Evolutionary conservation across 2,113 vertebrate species (phyloP).

Genomic region (Toxostoma redivivum): DNA sequence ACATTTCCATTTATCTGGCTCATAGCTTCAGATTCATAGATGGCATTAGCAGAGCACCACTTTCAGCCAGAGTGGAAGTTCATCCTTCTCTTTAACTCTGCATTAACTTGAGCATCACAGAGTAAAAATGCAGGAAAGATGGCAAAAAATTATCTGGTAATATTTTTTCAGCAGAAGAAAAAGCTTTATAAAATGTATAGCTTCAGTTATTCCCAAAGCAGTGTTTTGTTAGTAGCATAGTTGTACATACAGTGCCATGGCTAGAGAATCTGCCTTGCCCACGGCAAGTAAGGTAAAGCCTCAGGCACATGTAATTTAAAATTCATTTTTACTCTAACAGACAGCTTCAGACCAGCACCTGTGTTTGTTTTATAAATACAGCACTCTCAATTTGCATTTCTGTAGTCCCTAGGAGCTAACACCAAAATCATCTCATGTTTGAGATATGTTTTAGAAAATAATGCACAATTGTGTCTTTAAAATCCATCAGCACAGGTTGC

Average conservation of each 20-base stretch:
- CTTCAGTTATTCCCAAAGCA: conserved; percentile 51
- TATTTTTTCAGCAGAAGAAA: conserved; percentile 31
- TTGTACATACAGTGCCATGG: conserved; percentile 24
- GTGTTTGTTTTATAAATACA: conserved; percentile 61
- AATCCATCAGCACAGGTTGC: not conserved
- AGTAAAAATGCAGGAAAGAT: not conserved
- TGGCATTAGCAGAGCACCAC: conserved; percentile 6
- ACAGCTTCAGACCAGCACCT: conserved; percentile 47
- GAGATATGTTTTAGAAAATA: conserved; percentile 35
- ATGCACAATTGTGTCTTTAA: conserved; percentile 31
- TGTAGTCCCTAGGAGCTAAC: conserved; percentile 19
- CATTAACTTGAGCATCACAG: conserved; percentile 31
- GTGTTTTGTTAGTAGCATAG: conserved; percentile 50
- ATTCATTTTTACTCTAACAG: conserved; percentile 58
- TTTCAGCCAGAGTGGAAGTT: conserved; percentile 33
- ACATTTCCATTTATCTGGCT: conserved; percentile 56
- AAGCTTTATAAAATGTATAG: conserved; percentile 33
- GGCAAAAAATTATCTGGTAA: not conserved
- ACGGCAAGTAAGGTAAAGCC: conserved; percentile 63
- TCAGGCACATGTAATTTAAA: conserved; percentile 61
- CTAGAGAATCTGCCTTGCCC: conserved; percentile 57
- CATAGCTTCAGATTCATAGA: conserved; percentile 36
- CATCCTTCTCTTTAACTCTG: conserved; percentile 4
- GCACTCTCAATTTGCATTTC: conserved; percentile 42
- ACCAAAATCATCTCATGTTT: conserved; percentile 1